Percentiles rank a stretch among this genome's conserved stretches.
Evolutionary conservation across 1,140 invertebrate genomes (phyloP).

Genomic region (Dinoponera quadriceps): DNA sequence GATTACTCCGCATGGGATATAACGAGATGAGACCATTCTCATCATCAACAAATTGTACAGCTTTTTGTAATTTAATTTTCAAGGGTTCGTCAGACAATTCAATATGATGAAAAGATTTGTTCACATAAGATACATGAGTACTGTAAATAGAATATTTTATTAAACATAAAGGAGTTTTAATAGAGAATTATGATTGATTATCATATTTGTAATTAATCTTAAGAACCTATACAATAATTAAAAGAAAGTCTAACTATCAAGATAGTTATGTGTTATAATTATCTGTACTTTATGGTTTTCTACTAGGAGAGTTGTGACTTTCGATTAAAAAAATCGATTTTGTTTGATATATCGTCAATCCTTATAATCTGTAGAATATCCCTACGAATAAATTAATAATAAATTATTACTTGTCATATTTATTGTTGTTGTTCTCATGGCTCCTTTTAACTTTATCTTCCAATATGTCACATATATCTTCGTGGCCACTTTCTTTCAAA

Average conservation of each 20-base stretch:
- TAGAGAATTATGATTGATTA: background rate
- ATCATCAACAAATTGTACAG: slow-evolving; percentile 78
- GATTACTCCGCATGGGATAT: slow-evolving; percentile 86
- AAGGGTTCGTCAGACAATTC: slow-evolving; percentile 66
- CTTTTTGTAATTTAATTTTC: slow-evolving; percentile 77
- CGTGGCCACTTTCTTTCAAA: slow-evolving; percentile 72
- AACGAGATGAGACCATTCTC: slow-evolving; percentile 69
- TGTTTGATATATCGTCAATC: too few species aligned
- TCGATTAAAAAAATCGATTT: background rate
- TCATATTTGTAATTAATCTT: background rate
- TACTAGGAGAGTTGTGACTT: too few species aligned
- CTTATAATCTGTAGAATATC: too few species aligned
- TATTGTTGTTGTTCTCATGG: background rate
- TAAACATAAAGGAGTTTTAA: background rate
- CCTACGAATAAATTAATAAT: background rate
- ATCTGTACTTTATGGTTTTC: too few species aligned
- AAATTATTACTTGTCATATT: background rate
- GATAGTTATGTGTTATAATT: too few species aligned
- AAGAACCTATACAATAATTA: too few species aligned
- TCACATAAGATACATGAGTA: too few species aligned
- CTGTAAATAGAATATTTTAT: slow-evolving; percentile 8
- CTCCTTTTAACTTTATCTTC: slow-evolving; percentile 48
- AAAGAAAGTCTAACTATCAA: too few species aligned
- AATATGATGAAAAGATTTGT: slow-evolving; percentile 73
- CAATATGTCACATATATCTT: slow-evolving; percentile 69